Evolutionary conservation across 2,888 invertebrate species (phyloP).

Genomic region (Gymnosoma rotundatum): DNA sequence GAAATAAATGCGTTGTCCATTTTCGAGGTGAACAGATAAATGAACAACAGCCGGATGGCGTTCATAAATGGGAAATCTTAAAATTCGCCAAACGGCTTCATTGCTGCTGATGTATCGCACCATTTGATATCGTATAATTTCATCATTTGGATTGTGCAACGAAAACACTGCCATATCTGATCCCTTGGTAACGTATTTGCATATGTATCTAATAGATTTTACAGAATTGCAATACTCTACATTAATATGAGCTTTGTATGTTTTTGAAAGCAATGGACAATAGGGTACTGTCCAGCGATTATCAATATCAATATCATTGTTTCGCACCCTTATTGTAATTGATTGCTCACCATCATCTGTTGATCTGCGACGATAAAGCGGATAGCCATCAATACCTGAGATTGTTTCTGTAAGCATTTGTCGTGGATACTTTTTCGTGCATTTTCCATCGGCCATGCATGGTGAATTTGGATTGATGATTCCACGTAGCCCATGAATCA

Average conservation of each 20-base stretch:
- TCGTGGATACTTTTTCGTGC: no score
- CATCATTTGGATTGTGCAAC: neutral
- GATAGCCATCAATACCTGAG: no score
- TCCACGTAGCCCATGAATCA: no score
- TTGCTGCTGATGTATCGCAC: conserved; percentile 10
- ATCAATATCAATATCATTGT: no score
- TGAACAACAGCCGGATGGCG: conserved; percentile 3
- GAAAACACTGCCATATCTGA: neutral
- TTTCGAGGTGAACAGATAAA: conserved; percentile 22
- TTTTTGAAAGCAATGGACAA: neutral
- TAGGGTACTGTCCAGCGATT: neutral
- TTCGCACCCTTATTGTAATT: neutral
- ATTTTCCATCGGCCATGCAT: no score
- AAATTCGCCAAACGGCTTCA: conserved; percentile 2
- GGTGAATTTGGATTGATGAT: no score
- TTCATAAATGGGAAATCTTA: conserved; percentile 4
- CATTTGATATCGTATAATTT: neutral
- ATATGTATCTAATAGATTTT: neutral
- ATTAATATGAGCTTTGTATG: neutral
- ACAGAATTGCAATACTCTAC: conserved; percentile 1
- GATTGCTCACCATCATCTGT: neutral
- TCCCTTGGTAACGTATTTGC: neutral
- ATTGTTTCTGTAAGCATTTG: no score
- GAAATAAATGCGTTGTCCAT: conserved; percentile 13
- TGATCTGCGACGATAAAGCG: no score